phyloP scores from a whole-genome alignment of 1,140 invertebrate genomes.

The Bombus polaris region DNA sequence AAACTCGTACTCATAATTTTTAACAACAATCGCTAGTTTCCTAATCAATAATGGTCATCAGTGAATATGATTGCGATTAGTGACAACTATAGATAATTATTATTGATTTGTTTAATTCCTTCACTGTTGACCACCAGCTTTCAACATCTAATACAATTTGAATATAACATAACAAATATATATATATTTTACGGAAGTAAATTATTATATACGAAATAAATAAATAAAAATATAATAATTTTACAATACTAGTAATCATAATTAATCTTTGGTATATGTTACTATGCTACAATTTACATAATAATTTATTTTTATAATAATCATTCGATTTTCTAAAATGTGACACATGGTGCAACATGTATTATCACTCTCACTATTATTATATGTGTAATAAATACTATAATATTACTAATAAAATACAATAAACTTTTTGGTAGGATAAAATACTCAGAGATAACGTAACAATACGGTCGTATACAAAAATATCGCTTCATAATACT shows the following conservation, averaged over 20 bases:
- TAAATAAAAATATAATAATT: background rate
- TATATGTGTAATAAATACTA: background rate
- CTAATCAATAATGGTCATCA: background rate
- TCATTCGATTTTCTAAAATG: background rate
- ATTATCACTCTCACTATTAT: background rate
- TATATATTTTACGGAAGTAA: background rate
- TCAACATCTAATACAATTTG: background rate
- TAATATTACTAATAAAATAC: background rate
- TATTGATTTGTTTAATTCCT: background rate
- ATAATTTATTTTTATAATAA: too few species aligned
- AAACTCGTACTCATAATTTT: background rate
- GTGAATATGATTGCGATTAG: background rate
- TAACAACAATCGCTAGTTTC: background rate
- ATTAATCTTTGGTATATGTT: background rate
- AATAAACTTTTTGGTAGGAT: conserved; percentile 20
- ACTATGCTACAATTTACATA: background rate
- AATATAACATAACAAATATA: background rate
- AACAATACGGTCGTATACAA: background rate
- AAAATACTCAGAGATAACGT: background rate
- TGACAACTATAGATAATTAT: background rate
- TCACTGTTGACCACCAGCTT: background rate
- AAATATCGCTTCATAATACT: conserved; percentile 30
- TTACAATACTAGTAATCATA: background rate
- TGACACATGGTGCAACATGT: background rate
- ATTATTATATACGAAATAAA: background rate